Base-by-base conservation (phyloP, 1,140 invertebrate species). In the Drosophila micromelanica region DNA sequence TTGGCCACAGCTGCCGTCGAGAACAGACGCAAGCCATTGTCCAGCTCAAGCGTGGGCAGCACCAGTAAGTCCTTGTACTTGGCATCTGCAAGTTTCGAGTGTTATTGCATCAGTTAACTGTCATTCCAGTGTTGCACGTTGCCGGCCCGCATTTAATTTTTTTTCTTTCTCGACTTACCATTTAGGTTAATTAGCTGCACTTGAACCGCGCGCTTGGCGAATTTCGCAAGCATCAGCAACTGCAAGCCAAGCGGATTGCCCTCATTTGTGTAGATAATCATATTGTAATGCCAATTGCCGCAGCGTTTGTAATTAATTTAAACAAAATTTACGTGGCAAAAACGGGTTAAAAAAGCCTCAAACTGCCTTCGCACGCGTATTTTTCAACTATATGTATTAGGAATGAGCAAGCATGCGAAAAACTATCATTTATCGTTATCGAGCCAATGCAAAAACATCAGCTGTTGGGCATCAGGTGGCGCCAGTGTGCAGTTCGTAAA, bases 191-290 rank as follows among this genome's bases (percentile, higher is more conserved):
- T 92, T 76, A 93, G 90, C 76, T 93, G 92, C 42, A 96, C 59
- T 49, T 93, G 89, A 15, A 95, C 90, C 63, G 93, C 81, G 76
- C 94, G 92, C 69, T 94, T 93, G 0, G 93, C 92, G 75, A 95
- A 93, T 82, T 95, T 95, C 1, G 94, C 93, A 48, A 94, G 94
- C 68, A 96, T 93, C 15, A 96, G 76, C 62, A 96, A 76, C 85
- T 97, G 96, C 60, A 96, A 91, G 4, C 94, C 94, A 27, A 95
- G 94, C 5, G 95, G 95, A 93, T 96, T 96, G 73, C 94, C 95
- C 76, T 95, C 93, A 81, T 96, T 96, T 38, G 95, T 95, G 67
- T 93, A 93, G 55, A 95, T 93, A 68, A 94, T 95, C 95, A 95
- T 95, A 35, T 62, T 70, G 42, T 8, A 6, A 15, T 27, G 4